phyloP scores from a whole-genome alignment of 2,797 vertebrate species.

The Odontamblyopus rebecca region DNA sequence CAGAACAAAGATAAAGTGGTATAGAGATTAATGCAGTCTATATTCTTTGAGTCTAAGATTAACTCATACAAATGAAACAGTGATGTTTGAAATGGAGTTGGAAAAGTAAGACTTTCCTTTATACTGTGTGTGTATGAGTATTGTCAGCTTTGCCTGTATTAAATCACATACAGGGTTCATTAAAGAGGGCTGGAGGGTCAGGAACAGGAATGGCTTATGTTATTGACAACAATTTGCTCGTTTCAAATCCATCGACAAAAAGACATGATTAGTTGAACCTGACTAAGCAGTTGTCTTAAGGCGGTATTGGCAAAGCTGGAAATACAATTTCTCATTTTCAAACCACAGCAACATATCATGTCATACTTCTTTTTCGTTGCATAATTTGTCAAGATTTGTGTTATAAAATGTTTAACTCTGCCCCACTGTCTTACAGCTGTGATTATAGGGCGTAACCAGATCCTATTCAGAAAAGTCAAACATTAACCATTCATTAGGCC shows the following conservation, averaged over 20 bases:
- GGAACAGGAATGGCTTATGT: conserved; percentile 81
- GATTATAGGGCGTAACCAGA: conserved; percentile 16
- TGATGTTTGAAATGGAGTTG: no score
- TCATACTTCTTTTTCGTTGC: conserved; percentile 37
- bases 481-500: conserved; percentile 76
- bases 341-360: conserved; percentile 32
- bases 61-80: no score
- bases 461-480: conserved; percentile 63
- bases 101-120: not conserved
- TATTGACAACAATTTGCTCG: conserved; percentile 80
- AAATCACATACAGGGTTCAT: conserved; percentile 79
- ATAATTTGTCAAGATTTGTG: conserved; percentile 13
- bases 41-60: no score
- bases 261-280: conserved; percentile 88
- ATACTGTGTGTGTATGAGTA: not conserved
- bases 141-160: conserved; percentile 57
- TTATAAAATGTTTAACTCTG: not conserved
- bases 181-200: conserved; percentile 82
- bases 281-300: conserved; percentile 81
- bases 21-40: no score
- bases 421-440: conserved; percentile 1
- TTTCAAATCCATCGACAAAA: conserved; percentile 84
- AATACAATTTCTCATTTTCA: conserved; percentile 53
- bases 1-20: no score
- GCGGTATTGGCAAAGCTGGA: conserved; percentile 77